Evolutionary conservation across 2,888 invertebrate genomes (phyloP), one percentile per base, ranked within the genome.

Genomic region (Phengaris alcon): DNA sequence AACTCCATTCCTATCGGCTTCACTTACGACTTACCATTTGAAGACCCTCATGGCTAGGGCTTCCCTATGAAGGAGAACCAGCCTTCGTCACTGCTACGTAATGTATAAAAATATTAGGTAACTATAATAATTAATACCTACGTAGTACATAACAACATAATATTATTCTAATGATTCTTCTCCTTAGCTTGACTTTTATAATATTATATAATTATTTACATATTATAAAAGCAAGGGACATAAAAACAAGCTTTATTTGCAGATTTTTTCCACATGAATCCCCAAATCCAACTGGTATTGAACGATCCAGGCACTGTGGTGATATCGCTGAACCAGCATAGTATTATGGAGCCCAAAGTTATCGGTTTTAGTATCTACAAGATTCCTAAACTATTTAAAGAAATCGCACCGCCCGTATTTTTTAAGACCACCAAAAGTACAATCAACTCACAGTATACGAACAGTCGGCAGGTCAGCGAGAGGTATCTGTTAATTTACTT

Each of bases 241-340:
- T 35, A 35, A 35, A 35, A 35, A 35, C 4, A 35, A 35, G 35
- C 4, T 35, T 35, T 35, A 0, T 57, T 79, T 84, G 59, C 92
- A 95, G 97, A 98, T 85, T 97, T 97, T 64, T 98, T 98, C 87
- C 98, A 98, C 87, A 97, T 98, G 85, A 98, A 98, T 89, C 98
- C 98, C 0, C 98, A 98, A 91, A 93, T 98, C 64, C 96, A 98
- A 83, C 87, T 98, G 72, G 94, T 96, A 70, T 88, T 98, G 52
- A 95, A 95, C 82, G 97, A 97, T 85, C 79, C 85, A 0, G 89
- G 88, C 75, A 87, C 86, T 0, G 95, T 97, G 1, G 95, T 98
- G 13, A 95, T 98, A 74, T 97, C 97, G 0, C 90, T 98, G 12
- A 97, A 97, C 86, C 98, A 98, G 84, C 97, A 98, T 87, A 97